These are phyloP conservation scores for Tokudaia tokunoshimensis DNA, from an alignment of 2,797 vertebrate genomes.

Conservation along the genomic window DNA sequence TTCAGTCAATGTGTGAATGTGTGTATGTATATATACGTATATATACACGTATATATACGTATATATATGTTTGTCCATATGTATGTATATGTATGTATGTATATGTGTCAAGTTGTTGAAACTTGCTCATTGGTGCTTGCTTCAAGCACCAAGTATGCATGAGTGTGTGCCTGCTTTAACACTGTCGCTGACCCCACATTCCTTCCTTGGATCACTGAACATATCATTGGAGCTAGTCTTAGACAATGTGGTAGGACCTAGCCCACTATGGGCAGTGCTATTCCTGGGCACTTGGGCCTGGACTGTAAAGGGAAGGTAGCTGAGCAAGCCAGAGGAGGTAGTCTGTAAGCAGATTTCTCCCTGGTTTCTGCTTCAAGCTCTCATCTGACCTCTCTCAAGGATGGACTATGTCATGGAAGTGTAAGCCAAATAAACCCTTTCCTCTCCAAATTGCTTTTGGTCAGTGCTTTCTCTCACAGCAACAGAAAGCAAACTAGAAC, in stretches of 20 bases:
- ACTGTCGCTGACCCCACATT: rapidly evolving
- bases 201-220: not conserved
- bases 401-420: not conserved
- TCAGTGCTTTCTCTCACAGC: not conserved
- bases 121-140: not conserved
- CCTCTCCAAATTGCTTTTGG: not conserved
- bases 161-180: not conserved
- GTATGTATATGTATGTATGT: not conserved
- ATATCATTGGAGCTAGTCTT: not conserved
- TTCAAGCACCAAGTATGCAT: not conserved
- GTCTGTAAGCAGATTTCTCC: not conserved
- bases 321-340: no score
- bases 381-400: no score
- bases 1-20: not conserved
- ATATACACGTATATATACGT: not conserved
- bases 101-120: not conserved
- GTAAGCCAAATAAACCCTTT: not conserved
- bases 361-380: not conserved
- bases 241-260: not conserved
- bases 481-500: not conserved
- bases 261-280: not conserved
- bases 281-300: not conserved
- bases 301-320: not conserved
- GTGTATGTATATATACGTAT: not conserved
- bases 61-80: not conserved